phyloP scores from a whole-genome alignment of 2,113 vertebrate genomes.

The Prunella fulvescens region DNA sequence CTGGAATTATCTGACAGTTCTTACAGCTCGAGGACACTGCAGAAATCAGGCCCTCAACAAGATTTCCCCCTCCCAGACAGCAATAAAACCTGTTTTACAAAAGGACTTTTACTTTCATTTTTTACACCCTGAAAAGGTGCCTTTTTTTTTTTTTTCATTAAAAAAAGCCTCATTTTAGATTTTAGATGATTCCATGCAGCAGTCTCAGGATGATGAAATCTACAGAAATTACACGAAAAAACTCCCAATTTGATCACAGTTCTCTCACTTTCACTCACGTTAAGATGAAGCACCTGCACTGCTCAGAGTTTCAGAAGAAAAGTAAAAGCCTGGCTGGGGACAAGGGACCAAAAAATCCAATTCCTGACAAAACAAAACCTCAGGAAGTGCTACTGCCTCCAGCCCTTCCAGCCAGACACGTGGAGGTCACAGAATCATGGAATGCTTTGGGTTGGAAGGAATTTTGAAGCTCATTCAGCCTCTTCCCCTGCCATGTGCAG shows the following conservation, averaged over 20 bases:
- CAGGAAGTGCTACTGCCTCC: fast-evolving
- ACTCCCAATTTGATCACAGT: fast-evolving
- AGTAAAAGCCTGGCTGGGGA: not conserved
- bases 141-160: not conserved
- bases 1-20: not conserved
- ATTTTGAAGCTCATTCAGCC: not conserved
- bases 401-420: not conserved
- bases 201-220: not conserved
- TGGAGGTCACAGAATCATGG: not conserved
- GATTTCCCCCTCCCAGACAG: no score
- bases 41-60: not conserved
- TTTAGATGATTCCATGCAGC: fast-evolving
- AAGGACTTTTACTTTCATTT: not conserved
- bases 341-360: not conserved
- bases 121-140: fast-evolving
- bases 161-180: not conserved
- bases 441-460: not conserved
- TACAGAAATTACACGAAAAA: fast-evolving
- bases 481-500: not conserved
- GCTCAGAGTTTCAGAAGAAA: fast-evolving
- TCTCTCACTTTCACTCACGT: not conserved
- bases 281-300: not conserved
- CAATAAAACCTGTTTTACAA: not conserved
- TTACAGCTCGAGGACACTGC: not conserved
- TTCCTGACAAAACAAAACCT: not conserved